Evolutionary conservation across 2,888 invertebrate genomes (phyloP).

Genomic region (Argynnis bischoffii): DNA sequence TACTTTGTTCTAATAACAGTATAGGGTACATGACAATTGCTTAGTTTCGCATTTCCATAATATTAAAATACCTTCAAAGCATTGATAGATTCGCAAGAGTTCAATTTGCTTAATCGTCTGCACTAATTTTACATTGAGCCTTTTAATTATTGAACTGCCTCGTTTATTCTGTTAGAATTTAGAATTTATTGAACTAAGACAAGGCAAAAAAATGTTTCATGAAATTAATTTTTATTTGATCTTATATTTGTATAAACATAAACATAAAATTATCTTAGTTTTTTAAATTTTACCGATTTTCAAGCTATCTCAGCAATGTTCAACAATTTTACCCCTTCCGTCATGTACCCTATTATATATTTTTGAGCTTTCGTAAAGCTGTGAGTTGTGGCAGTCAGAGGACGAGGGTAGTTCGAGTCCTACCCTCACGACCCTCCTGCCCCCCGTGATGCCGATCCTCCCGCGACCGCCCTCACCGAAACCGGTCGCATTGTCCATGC

Average conservation of each 20-base stretch:
- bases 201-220: too few species aligned
- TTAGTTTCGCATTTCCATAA: background rate
- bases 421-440: slow-evolving; percentile 61
- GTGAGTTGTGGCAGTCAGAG: slow-evolving; percentile 49
- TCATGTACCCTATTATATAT: slow-evolving; percentile 13
- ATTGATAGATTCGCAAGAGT: too few species aligned
- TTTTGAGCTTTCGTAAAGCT: slow-evolving; percentile 17
- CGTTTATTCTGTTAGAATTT: too few species aligned
- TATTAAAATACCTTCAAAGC: too few species aligned
- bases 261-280: too few species aligned
- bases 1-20: slow-evolving; percentile 3
- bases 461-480: slow-evolving; percentile 50
- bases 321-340: background rate
- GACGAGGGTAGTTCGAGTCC: slow-evolving; percentile 58
- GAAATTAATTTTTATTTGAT: too few species aligned
- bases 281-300: background rate
- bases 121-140: too few species aligned
- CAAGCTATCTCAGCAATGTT: background rate
- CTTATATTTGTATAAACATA: too few species aligned
- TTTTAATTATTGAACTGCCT: too few species aligned
- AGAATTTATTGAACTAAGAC: too few species aligned
- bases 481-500: slow-evolving; percentile 53
- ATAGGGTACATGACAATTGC: slow-evolving; percentile 17
- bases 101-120: too few species aligned
- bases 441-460: slow-evolving; percentile 56